Evolutionary conservation across 2,888 invertebrate species (phyloP).

Genomic region (Plagiodera versicolora): DNA sequence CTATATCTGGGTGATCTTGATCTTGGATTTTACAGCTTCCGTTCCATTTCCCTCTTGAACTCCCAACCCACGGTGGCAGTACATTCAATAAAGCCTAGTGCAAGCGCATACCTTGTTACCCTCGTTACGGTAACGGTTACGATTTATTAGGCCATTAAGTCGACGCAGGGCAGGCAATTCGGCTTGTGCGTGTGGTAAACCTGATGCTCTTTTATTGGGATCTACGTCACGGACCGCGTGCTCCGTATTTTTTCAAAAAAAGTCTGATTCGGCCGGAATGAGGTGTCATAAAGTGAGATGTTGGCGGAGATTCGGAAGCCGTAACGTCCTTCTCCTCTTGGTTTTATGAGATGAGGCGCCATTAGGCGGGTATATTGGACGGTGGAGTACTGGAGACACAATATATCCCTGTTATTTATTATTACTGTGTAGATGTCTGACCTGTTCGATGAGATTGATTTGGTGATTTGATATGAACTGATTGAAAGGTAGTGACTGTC

Average conservation of each 20-base stretch:
- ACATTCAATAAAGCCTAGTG: constrained; percentile 12
- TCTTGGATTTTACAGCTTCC: not conserved
- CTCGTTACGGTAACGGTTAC: constrained; percentile 11
- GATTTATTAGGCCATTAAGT: constrained; percentile 15
- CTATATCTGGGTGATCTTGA: too few species aligned
- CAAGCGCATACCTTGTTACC: constrained; percentile 14
- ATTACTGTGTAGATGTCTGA: not conserved
- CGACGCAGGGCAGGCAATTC: constrained; percentile 13
- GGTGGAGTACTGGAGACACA: not conserved
- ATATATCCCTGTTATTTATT: not conserved
- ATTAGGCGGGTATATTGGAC: too few species aligned
- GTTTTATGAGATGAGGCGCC: not conserved
- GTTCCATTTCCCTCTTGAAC: constrained; percentile 3
- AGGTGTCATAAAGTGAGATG: constrained; percentile 16
- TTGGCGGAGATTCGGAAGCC: constrained; percentile 3
- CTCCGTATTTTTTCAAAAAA: constrained; percentile 13
- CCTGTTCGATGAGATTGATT: too few species aligned
- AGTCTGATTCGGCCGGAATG: constrained; percentile 13
- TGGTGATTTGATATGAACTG: too few species aligned
- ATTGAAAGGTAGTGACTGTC: too few species aligned
- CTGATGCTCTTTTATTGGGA: constrained; percentile 15
- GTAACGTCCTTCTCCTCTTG: constrained; percentile 7
- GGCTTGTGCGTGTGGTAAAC: constrained; percentile 11
- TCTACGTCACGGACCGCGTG: constrained; percentile 4
- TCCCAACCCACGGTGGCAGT: constrained; percentile 3